Evolutionary conservation across 2,113 vertebrate genomes (phyloP).

Genomic region (Platycercus adscitus): DNA sequence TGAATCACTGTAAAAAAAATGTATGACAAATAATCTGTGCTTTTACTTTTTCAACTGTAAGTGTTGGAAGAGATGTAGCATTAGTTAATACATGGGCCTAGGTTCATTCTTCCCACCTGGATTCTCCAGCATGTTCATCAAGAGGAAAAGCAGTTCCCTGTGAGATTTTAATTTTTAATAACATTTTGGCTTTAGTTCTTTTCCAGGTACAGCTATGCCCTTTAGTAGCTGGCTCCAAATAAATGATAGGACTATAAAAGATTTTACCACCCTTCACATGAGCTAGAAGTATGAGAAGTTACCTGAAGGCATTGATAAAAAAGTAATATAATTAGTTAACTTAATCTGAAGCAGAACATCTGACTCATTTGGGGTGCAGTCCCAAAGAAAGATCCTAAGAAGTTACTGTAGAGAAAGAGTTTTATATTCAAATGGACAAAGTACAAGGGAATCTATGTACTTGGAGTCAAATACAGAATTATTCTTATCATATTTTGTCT

Average conservation of each 20-base stretch:
- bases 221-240: conserved; percentile 50
- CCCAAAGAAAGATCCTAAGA: conserved; percentile 10
- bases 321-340: conserved; percentile 55
- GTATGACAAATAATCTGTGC: background rate
- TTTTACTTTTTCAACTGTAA: background rate
- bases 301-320: conserved; percentile 55
- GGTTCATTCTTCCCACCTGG: background rate
- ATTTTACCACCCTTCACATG: conserved; percentile 33
- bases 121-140: background rate
- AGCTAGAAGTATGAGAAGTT: conserved; percentile 21
- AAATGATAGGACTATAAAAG: conserved; percentile 55
- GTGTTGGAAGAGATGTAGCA: background rate
- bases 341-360: conserved; percentile 38
- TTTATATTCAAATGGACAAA: conserved; percentile 10
- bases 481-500: background rate
- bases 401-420: background rate
- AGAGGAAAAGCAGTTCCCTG: background rate
- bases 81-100: background rate
- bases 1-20: background rate
- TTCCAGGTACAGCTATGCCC: conserved; percentile 49
- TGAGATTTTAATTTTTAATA: conserved; percentile 50
- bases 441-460: background rate
- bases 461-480: background rate
- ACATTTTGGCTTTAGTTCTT: conserved; percentile 39
- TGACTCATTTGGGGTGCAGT: conserved; percentile 28